These are phyloP conservation scores for Pristionchus exspectatus DNA, from an alignment of 2,888 invertebrate genomes.

Conservation along the genomic window DNA sequence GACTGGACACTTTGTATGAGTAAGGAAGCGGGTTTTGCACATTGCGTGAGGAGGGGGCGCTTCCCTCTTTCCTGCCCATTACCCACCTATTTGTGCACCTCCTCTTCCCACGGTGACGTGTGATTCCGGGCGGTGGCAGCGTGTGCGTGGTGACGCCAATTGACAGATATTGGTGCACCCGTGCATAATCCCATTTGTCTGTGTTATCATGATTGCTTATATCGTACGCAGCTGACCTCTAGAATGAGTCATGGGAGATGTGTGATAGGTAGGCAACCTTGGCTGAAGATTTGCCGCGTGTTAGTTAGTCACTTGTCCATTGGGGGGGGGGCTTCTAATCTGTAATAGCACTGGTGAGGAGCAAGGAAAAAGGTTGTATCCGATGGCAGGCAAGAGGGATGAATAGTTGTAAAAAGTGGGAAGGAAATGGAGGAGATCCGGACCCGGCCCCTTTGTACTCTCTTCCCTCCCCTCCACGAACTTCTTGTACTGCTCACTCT, in stretches of 20 bases:
- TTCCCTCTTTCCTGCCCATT: constrained; percentile 29
- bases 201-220: background rate
- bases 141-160: constrained; percentile 19
- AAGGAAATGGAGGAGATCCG: constrained; percentile 11
- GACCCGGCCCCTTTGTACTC: background rate
- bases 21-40: constrained; percentile 46
- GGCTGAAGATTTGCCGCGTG: background rate
- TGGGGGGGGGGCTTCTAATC: background rate
- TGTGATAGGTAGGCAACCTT: constrained; percentile 3
- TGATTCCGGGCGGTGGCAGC: constrained; percentile 14
- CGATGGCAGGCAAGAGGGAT: background rate
- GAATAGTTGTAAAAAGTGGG: constrained; percentile 10
- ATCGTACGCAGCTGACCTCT: background rate
- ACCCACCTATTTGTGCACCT: background rate
- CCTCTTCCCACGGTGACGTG: constrained; percentile 27
- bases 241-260: background rate
- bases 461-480: background rate
- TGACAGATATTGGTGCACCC: background rate
- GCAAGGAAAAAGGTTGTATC: background rate
- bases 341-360: background rate
- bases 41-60: constrained; percentile 36
- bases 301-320: background rate
- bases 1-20: constrained; percentile 47
- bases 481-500: background rate
- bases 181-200: background rate